Evolutionary conservation across 2,113 vertebrate genomes (phyloP), one percentile per base, ranked within the genome.

Genomic region (Entelurus aequoreus): DNA sequence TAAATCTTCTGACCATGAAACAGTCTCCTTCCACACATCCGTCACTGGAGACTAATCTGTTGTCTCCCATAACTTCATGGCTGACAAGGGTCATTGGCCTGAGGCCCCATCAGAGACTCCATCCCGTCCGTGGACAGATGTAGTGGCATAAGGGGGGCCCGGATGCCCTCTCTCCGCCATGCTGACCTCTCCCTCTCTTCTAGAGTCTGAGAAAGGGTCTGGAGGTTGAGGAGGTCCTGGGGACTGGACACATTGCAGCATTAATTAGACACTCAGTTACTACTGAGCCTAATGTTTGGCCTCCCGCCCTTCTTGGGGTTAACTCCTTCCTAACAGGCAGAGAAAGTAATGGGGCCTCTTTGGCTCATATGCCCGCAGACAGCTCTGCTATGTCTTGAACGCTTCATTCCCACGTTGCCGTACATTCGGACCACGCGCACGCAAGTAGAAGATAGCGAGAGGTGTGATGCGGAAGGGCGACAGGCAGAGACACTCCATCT

Each of bases 241-340:
- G 92, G 92, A 88, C 92, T 93, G 92, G 91, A 91, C 90, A 93
- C 92, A 86, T 90, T 90, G 89, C 89, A 84, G 68, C 91, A 92
- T 94, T 93, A 94, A 98, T 97, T 96, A 98, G 93, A 96, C 88
- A 92, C 91, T 93, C 91, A 86, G 90, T 95, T 95, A 95, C 93
- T 91, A 92, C 86, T 91, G 91, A 89, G 88, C 89, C 87, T 90
- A 87, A 91, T 88, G 83, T 85, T 81, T 72, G 88, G 80, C 89
- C 93, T 89, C 90, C 88, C 88, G 28, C 69, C 66, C 60, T 46
- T 38, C 64, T 55, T 70, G 63, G 68, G 89, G 81, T 89, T 91
- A 88, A 91, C 84, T 78, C 82, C 87, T 91, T 93, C 92, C 93
- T 93, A 87, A 85, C 87, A 86, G 75, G 81, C 51, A 68, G 80